Base-by-base conservation (phyloP, 2,113 vertebrate species). In the Calyptomena viridis region DNA sequence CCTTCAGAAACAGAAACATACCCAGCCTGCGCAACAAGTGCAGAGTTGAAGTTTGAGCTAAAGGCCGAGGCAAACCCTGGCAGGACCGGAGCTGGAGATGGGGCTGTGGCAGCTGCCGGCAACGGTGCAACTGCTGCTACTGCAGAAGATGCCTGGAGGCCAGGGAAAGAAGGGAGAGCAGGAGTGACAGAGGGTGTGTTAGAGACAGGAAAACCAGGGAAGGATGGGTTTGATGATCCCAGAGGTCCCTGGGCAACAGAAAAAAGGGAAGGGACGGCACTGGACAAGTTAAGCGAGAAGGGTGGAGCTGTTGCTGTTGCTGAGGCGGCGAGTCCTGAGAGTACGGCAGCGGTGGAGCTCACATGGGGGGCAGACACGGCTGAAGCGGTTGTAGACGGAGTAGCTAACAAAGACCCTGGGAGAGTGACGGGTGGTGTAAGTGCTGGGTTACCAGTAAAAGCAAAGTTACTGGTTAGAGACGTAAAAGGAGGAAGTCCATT, bases 11-110 rank as follows among this genome's bases (percentile, higher is more conserved):
- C 58, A 78, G 66, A 87, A 93, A 98, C 98, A 40, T 97, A 99
- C 99, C 98, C 98, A 87, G 98, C 97, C 96, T 98, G 98, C 14
- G 98, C 97, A 94, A 99, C 99, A 90, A 99, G 95, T 85, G 99
- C 98, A 84, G 99, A 98, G 97, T 98, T 99, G 97, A 99, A 99
- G 97, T 98, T 99, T 93, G 99, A 99, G 97, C 99, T 99, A 97
- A 99, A 99, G 12, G 99, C 99, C 13, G 99, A 99, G 18, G 99
- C 99, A 47, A 99, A 99, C 64, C 99, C 99, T 31, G 99, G 99
- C 74, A 99, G 98, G 89, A 99, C 99, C 0, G 99, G 99, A 11
- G 99, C 98, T 1, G 99, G 98, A 28, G 99, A 98, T 24, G 98
- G 98, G 39, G 98, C 98, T 22, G 98, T 98, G 8, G 98, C 98